These are phyloP conservation scores for Pachyramphus minor DNA, from an alignment of 2,113 vertebrate genomes.

Conservation along the genomic window DNA sequence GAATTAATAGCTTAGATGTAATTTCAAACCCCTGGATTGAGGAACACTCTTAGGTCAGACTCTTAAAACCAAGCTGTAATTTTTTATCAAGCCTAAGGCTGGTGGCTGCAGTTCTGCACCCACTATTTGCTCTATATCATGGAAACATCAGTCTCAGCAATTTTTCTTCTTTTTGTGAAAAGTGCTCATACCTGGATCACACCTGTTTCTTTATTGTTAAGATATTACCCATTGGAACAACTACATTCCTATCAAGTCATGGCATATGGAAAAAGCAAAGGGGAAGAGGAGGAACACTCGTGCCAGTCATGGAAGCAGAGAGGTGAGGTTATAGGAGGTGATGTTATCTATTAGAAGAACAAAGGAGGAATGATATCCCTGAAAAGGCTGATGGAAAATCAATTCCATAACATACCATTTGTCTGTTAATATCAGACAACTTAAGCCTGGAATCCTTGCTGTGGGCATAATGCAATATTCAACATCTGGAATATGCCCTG, in stretches of 20 bases:
- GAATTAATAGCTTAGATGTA: neutral
- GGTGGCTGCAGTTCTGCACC: neutral
- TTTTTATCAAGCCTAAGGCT: neutral
- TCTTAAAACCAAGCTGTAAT: neutral
- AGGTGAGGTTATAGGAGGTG: neutral
- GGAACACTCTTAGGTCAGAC: neutral
- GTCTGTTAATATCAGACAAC: slow-evolving; percentile 26
- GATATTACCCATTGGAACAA: neutral
- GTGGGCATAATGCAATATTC: neutral
- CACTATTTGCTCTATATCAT: neutral
- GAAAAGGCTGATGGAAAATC: slow-evolving; percentile 30
- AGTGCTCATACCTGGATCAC: neutral
- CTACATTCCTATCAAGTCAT: neutral
- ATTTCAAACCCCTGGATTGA: neutral
- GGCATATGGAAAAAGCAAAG: neutral
- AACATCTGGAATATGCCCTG: neutral
- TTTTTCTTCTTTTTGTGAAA: neutral
- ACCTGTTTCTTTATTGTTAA: neutral
- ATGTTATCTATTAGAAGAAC: slow-evolving; percentile 47
- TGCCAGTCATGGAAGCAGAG: neutral
- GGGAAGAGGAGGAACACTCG: neutral
- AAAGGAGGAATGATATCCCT: slow-evolving; percentile 41
- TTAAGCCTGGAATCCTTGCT: slow-evolving; percentile 24
- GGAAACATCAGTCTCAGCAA: neutral
- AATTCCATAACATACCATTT: slow-evolving; percentile 42